phyloP scores from a whole-genome alignment of 2,797 vertebrate species.

The Tenualosa thibaudeaui region DNA sequence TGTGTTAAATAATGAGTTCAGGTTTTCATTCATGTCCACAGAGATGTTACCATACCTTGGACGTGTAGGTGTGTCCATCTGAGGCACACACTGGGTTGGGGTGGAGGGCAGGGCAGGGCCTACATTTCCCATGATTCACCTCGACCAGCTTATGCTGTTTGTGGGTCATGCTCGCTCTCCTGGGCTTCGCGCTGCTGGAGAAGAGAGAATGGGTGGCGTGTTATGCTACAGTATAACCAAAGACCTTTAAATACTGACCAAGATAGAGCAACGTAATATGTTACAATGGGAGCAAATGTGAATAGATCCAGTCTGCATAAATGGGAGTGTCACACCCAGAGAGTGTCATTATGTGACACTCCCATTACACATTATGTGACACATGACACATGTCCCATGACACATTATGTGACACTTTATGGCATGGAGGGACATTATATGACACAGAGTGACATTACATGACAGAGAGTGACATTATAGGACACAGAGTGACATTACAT shows the following conservation, averaged over 20 bases:
- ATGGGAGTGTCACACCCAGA: no score
- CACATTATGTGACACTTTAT: no score
- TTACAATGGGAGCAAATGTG: no score
- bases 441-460: no score
- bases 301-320: no score
- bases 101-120: constrained; percentile 72
- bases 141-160: constrained; percentile 82
- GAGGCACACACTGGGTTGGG: constrained; percentile 83
- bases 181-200: constrained; percentile 77
- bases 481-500: no score
- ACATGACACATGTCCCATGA: no score
- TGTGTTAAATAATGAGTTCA: neutral
- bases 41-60: constrained; percentile 68
- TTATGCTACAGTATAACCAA: neutral
- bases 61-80: constrained; percentile 84
- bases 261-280: no score
- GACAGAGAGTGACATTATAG: no score
- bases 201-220: neutral
- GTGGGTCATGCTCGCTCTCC: constrained; percentile 81
- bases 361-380: no score
- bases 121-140: constrained; percentile 81
- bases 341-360: no score
- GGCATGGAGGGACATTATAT: no score
- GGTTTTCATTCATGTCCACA: neutral
- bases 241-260: neutral